phyloP scores from a whole-genome alignment of 1,140 invertebrate genomes.

The Aphelenchoides besseyi region DNA sequence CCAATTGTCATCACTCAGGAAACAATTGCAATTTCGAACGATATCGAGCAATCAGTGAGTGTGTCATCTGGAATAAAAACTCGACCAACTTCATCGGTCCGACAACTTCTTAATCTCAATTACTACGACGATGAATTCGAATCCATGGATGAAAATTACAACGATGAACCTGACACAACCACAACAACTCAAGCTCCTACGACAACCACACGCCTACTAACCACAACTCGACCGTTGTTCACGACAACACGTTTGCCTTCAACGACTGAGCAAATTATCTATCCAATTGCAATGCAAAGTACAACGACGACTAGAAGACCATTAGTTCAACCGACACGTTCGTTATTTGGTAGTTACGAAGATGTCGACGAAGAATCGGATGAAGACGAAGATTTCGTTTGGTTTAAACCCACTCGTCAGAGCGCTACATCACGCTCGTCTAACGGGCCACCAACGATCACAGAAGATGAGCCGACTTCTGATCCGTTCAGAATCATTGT shows the following conservation, averaged over 20 bases:
- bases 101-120: slow-evolving; percentile 17
- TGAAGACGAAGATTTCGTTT: slow-evolving; percentile 20
- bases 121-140: slow-evolving; percentile 25
- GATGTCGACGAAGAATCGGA: slow-evolving; percentile 14
- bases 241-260: slow-evolving; percentile 10
- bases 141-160: not conserved
- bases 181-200: slow-evolving; percentile 7
- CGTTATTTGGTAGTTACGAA: not conserved
- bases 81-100: not conserved
- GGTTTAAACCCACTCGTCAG: slow-evolving; percentile 10
- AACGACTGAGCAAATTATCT: not conserved
- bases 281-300: not conserved
- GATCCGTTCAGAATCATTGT: slow-evolving; percentile 22
- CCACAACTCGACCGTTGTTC: not conserved
- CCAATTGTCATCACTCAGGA: slow-evolving; percentile 13
- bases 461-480: not conserved
- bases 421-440: not conserved
- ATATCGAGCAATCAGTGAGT: not conserved
- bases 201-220: not conserved
- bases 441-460: not conserved
- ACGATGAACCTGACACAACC: not conserved
- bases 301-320: not conserved
- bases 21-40: not conserved
- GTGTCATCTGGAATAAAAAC: not conserved
- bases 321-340: not conserved